phyloP scores from a whole-genome alignment of 2,113 vertebrate species.

The Archilochus colubris region DNA sequence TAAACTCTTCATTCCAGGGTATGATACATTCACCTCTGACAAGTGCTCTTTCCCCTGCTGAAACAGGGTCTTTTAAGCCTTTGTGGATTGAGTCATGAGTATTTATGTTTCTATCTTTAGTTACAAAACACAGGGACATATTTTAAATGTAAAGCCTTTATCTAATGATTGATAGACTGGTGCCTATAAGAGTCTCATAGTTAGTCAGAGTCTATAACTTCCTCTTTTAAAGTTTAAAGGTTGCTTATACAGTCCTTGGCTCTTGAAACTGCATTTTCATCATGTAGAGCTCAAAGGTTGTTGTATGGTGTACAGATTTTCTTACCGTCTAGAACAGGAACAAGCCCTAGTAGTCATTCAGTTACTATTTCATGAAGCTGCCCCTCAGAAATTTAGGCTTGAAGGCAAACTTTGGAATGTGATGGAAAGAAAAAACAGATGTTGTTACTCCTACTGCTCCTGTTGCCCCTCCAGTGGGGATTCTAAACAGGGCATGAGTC shows the following conservation, averaged over 20 bases:
- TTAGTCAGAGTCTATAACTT: not conserved
- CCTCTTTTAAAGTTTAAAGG: not conserved
- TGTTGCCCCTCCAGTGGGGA: not conserved
- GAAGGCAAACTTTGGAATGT: not conserved
- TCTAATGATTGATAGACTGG: conserved; percentile 13
- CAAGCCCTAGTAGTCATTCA: not conserved
- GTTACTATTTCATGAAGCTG: not conserved
- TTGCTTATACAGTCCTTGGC: not conserved
- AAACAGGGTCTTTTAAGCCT: not conserved
- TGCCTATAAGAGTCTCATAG: not conserved
- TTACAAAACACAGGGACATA: not conserved
- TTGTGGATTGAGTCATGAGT: not conserved
- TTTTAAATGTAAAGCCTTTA: not conserved
- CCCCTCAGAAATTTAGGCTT: not conserved
- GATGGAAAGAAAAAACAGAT: not conserved
- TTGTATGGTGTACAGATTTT: not conserved
- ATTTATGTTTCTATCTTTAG: conserved; percentile 20
- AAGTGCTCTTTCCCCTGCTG: not conserved
- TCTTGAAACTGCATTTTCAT: not conserved
- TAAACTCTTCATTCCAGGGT: not conserved
- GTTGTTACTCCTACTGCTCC: not conserved
- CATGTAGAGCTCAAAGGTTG: not conserved
- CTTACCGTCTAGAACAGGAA: not conserved
- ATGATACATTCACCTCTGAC: not conserved
- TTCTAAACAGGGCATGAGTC: not conserved